These are phyloP conservation scores for Caenorhabditis sulstoni DNA, from an alignment of 2,888 invertebrate species.

Conservation along the genomic window DNA sequence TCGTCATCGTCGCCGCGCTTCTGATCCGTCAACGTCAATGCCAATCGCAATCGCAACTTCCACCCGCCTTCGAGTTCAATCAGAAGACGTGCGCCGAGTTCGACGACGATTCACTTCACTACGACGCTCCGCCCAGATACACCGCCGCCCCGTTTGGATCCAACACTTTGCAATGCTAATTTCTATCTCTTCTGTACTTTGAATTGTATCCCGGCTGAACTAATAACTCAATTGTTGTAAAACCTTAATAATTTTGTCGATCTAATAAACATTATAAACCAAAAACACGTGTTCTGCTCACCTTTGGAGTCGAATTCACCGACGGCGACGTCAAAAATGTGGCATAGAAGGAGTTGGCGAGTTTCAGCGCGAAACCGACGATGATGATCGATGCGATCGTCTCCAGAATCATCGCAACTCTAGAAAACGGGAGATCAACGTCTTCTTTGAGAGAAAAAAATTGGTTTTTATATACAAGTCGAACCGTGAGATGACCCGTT, in stretches of 20 bases:
- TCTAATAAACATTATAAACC: not conserved
- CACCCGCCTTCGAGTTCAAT: not conserved
- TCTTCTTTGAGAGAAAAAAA: not conserved
- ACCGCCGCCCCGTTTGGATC: constrained; percentile 9
- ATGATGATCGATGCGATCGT: constrained; percentile 26
- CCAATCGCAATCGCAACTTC: too few species aligned
- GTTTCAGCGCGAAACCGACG: constrained; percentile 6
- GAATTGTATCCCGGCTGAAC: too few species aligned
- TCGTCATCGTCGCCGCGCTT: too few species aligned
- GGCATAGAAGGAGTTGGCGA: constrained; percentile 20
- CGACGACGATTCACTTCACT: constrained; percentile 68
- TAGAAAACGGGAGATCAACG: not conserved
- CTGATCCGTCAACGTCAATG: too few species aligned
- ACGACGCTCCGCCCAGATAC: constrained; percentile 1
- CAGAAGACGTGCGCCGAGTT: constrained; percentile 50
- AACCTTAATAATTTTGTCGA: constrained; percentile 16
- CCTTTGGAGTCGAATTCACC: constrained; percentile 34
- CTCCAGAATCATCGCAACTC: constrained; percentile 8
- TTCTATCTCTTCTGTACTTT: too few species aligned
- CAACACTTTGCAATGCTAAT: not conserved
- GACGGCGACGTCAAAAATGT: constrained; percentile 33
- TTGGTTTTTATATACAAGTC: constrained; percentile 1
- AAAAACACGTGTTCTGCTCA: constrained; percentile 1
- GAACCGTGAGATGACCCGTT: not conserved
- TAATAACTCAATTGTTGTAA: too few species aligned